A percentile compares a stretch with the other conserved stretches of the same genome.
Conservation (phyloP, 2,113 vertebrate species). For the Grammomys surdaster region DNA sequence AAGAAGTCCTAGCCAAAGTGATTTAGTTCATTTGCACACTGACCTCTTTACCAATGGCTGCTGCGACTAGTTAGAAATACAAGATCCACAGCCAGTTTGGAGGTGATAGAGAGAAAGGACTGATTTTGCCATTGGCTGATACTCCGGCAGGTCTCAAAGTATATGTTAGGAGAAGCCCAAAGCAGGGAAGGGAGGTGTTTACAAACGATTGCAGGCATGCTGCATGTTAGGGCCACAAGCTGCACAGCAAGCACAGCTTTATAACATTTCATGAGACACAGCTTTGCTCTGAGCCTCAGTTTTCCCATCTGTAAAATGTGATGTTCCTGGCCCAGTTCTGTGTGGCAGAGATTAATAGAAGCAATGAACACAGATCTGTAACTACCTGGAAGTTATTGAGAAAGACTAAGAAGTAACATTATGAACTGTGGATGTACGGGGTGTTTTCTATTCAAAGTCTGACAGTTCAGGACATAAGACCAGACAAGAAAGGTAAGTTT, state of each 20-base stretch:
- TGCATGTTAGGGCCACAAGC: not conserved
- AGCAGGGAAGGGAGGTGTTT: not conserved
- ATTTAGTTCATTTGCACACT: slow-evolving; percentile 62
- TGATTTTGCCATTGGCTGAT: slow-evolving; percentile 50
- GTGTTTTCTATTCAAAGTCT: not conserved
- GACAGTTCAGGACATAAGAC: not conserved
- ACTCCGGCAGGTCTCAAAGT: not conserved
- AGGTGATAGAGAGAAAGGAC: not conserved
- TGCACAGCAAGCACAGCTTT: not conserved
- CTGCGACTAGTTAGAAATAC: slow-evolving; percentile 33
- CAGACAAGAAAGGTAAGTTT: not conserved
- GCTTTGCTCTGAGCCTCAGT: slow-evolving; percentile 30
- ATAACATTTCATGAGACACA: not conserved
- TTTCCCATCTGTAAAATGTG: slow-evolving; percentile 47
- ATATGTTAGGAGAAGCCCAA: not conserved
- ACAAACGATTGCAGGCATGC: not conserved
- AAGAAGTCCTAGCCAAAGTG: slow-evolving; percentile 41
- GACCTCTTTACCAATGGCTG: slow-evolving; percentile 51
- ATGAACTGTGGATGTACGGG: not conserved
- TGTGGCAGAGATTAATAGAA: slow-evolving; percentile 5
- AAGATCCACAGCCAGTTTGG: not conserved
- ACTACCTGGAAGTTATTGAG: not conserved
- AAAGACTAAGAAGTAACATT: slow-evolving; percentile 26
- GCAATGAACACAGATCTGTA: not conserved
- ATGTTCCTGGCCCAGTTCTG: not conserved